A percentile compares a stretch with the other conserved stretches of the same genome.
phyloP scores from a whole-genome alignment of 2,113 vertebrate species.

The Furnarius figulus region DNA sequence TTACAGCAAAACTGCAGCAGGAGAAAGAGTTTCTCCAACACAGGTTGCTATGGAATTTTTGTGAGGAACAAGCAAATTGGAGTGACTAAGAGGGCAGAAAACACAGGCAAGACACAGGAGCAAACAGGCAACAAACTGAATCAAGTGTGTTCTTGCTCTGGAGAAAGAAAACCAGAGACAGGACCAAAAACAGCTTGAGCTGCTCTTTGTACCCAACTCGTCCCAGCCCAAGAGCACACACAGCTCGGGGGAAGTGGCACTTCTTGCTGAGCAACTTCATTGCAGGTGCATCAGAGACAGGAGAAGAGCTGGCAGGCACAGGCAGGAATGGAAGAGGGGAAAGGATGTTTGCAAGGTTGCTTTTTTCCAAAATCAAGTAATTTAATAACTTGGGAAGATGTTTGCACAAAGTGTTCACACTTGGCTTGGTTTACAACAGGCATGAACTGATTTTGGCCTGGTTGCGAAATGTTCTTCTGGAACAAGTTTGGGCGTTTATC shows the following conservation, averaged over 20 bases:
- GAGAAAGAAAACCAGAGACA: not conserved
- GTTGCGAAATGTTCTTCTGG: not conserved
- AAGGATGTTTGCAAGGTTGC: not conserved
- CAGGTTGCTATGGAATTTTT: not conserved
- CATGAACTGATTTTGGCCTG: not conserved
- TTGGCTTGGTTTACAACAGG: not conserved
- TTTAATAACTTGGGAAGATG: not conserved
- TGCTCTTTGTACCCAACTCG: not conserved
- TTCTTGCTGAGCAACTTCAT: not conserved
- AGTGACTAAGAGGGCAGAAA: not conserved
- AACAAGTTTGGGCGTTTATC: not conserved
- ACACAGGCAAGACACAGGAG: not conserved
- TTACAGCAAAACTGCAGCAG: not conserved
- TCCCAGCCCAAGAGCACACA: too few species aligned
- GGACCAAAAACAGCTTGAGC: not conserved
- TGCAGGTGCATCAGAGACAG: not conserved
- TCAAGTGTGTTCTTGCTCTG: not conserved
- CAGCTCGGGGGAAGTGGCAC: too few species aligned
- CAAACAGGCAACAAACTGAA: not conserved
- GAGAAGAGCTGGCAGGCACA: not conserved
- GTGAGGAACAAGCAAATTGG: not conserved
- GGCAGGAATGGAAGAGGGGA: not conserved
- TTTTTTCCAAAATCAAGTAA: not conserved
- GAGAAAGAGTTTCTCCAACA: not conserved
- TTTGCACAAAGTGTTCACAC: not conserved